A percentile compares a stretch with the other conserved stretches of the same genome.
Conservation (phyloP, 2,797 vertebrate species). For the Pseudotriccus pelzelni region DNA sequence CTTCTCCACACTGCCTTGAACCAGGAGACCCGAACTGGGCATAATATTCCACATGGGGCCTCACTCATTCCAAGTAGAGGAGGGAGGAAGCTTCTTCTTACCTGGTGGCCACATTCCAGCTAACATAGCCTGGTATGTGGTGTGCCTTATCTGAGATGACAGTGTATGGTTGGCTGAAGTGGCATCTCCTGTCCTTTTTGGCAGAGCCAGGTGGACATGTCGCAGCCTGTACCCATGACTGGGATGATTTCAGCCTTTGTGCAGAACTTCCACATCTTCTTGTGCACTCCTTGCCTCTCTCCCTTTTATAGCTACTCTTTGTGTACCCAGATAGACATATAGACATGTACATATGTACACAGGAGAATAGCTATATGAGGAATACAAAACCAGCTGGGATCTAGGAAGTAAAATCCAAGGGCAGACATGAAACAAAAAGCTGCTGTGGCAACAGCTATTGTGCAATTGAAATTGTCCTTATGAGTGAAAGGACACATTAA, state of each 20-base stretch:
- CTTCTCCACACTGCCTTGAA: neutral
- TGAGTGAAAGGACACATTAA: neutral
- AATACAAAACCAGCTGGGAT: neutral
- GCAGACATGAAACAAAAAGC: neutral
- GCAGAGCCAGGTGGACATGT: fast-evolving
- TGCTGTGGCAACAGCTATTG: neutral
- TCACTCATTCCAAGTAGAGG: neutral
- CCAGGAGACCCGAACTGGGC: neutral
- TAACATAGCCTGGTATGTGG: neutral
- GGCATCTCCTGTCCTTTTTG: neutral
- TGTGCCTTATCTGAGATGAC: neutral
- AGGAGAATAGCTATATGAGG: neutral
- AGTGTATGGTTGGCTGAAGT: neutral
- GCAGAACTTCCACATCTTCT: fast-evolving
- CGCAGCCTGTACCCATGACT: neutral
- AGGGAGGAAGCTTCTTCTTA: neutral
- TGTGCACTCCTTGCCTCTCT: neutral
- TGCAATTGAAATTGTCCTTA: neutral
- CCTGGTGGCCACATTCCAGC: neutral
- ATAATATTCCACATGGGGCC: neutral
- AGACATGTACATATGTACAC: neutral
- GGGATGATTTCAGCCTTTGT: neutral
- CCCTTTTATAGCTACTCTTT: neutral
- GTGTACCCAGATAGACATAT: neutral
- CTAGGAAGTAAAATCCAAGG: neutral